Base-by-base conservation (phyloP, 2,797 vertebrate genomes). In the Tarsius wallacei region DNA sequence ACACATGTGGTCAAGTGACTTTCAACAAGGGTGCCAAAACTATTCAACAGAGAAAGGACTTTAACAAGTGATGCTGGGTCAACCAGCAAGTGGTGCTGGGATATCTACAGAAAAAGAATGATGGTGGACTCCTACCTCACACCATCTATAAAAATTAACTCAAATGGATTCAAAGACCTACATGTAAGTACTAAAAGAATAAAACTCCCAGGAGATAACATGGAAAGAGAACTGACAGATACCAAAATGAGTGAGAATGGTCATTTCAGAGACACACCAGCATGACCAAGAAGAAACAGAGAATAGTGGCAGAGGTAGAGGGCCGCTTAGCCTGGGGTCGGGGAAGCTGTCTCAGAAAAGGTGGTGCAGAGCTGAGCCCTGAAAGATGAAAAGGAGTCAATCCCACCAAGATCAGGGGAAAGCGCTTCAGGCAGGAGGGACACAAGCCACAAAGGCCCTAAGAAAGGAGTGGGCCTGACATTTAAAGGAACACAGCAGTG, bases 361-460 rank as follows among this genome's bases (percentile, higher is more conserved):
- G 19, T 7, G 24, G 17, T 7, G 3, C 0, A 6, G 51, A 66
- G 9, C 1, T 21, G 14, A 13, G 24, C 64, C 84, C 28, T 49
- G 33, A 63, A 28, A 22, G 33, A 22, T 21, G 36, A 55, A 22
- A 33, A 15, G 11, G 33, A 47, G 31, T 21, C 53, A 49, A 15
- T 2, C 64, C 47, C 14, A 0, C 86, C 17, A 3, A 2, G 8
- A 22, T 31, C 4, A 13, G 14, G 8, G 33, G 2, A 47, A 53
- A 31, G 80, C 12, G 6, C 31, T 47, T 26, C 2, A 22, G 93
- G 66, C 19, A 68, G 31, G 7, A 49, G 64, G 16, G 8, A 70
- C 31, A 57, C 3, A 21, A 66, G 11, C 14, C 51, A 24, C 4
- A 7, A 10, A 64, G 31, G 61, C 24, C 22, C 26, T 5, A 0